Percentiles rank a stretch among this genome's conserved stretches.
Evolutionary conservation across 1,140 invertebrate genomes (phyloP).

Genomic region (Drosophila pseudoobscura): DNA sequence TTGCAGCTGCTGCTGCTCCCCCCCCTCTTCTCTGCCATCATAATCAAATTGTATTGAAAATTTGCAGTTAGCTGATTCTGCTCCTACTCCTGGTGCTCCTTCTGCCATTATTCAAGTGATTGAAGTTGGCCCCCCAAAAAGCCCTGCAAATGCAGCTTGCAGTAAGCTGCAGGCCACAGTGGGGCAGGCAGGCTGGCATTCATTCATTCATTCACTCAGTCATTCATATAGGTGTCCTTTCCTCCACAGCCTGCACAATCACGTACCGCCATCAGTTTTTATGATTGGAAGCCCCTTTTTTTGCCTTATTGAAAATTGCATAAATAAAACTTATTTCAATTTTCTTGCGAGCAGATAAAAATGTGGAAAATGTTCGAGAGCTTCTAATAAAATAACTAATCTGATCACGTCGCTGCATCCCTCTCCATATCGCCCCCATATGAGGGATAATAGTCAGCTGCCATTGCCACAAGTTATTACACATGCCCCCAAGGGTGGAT

Average conservation of each 20-base stretch:
- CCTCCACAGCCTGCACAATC: slow-evolving; percentile 9
- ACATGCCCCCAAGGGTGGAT: slow-evolving; percentile 30
- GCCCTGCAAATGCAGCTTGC: slow-evolving; percentile 46
- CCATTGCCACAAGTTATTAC: slow-evolving; percentile 59
- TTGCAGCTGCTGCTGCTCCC: background rate
- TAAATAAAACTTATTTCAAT: slow-evolving; percentile 77
- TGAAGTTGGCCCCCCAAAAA: slow-evolving; percentile 58
- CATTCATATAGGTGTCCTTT: slow-evolving; percentile 37
- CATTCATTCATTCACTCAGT: slow-evolving; percentile 55
- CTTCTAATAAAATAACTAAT: slow-evolving; percentile 80
- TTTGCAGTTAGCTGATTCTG: slow-evolving; percentile 74
- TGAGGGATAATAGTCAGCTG: slow-evolving; percentile 64
- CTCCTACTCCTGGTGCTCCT: slow-evolving; percentile 2
- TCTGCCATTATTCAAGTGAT: slow-evolving; percentile 73
- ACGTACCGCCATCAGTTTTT: slow-evolving; percentile 66
- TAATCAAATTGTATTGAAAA: slow-evolving; percentile 81
- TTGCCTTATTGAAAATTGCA: slow-evolving; percentile 61
- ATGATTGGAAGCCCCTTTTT: slow-evolving; percentile 52
- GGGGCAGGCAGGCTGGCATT: slow-evolving; percentile 2
- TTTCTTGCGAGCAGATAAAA: slow-evolving; percentile 56
- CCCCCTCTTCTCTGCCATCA: slow-evolving; percentile 32
- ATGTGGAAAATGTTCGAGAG: slow-evolving; percentile 68
- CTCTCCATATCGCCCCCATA: background rate
- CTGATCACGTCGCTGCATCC: slow-evolving; percentile 66
- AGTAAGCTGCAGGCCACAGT: slow-evolving; percentile 25